Conservation (phyloP, 2,888 invertebrate species). For the Nycteola revayana region DNA sequence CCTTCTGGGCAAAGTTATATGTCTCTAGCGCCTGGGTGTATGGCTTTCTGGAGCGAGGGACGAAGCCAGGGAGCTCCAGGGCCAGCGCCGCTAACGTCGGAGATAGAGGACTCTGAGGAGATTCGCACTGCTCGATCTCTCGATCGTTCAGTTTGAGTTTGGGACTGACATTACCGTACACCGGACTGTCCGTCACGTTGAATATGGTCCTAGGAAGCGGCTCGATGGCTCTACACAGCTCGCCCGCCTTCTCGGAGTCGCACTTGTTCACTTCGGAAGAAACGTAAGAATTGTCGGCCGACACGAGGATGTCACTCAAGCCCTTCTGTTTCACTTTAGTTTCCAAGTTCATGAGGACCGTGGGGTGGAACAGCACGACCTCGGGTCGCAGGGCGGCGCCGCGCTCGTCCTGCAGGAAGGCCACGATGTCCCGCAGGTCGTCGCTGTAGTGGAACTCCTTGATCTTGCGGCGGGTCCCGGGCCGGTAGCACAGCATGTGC, state of each 20-base stretch:
- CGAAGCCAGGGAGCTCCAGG: slow-evolving; percentile 72
- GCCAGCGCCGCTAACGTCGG: slow-evolving; percentile 73
- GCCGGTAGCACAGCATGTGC: slow-evolving; percentile 44
- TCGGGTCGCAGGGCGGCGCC: slow-evolving; percentile 57
- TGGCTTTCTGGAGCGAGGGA: slow-evolving; percentile 64
- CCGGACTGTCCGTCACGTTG: slow-evolving; percentile 53
- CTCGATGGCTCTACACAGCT: slow-evolving; percentile 51
- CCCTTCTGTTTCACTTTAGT: slow-evolving; percentile 37
- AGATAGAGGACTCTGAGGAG: slow-evolving; percentile 50
- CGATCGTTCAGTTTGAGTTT: slow-evolving; percentile 36
- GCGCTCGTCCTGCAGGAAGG: slow-evolving; percentile 59
- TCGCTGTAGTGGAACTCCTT: slow-evolving; percentile 59
- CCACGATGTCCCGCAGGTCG: slow-evolving; percentile 60
- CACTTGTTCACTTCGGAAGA: slow-evolving; percentile 62
- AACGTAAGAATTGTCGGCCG: slow-evolving; percentile 33
- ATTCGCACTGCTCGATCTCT: slow-evolving; percentile 34
- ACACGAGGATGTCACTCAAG: slow-evolving; percentile 51
- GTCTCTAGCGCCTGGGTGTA: slow-evolving; percentile 47
- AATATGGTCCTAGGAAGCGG: slow-evolving; percentile 55
- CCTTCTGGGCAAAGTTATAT: slow-evolving; percentile 64
- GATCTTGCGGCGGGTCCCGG: slow-evolving; percentile 37
- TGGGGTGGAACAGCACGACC: slow-evolving; percentile 71
- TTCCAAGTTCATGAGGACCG: slow-evolving; percentile 69
- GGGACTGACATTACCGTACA: slow-evolving; percentile 62
- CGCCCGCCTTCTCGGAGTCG: slow-evolving; percentile 71